Percentiles rank a stretch among this genome's conserved stretches.
phyloP scores from a whole-genome alignment of 2,797 vertebrate species.

The Coccyzus lansbergi region DNA sequence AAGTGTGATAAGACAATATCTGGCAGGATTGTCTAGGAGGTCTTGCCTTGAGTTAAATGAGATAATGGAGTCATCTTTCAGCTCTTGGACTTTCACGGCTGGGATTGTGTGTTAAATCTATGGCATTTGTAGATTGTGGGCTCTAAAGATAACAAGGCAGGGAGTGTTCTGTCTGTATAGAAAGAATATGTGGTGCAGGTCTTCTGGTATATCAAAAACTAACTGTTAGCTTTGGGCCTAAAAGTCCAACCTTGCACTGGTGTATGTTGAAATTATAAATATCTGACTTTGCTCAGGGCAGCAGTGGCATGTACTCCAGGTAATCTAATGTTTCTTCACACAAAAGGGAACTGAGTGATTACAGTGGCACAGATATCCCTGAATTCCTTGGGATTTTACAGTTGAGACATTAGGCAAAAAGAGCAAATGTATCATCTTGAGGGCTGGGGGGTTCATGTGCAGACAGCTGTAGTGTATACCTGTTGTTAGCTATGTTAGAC shows the following conservation, averaged over 20 bases:
- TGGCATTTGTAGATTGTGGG: not conserved
- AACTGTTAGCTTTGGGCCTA: not conserved
- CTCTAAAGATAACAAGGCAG: not conserved
- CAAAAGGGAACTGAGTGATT: not conserved
- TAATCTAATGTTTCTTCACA: not conserved
- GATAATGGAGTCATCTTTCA: not conserved
- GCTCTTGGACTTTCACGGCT: too few relatives aligned
- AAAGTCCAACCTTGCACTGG: not conserved
- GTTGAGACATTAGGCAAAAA: not conserved
- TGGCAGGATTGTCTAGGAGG: not conserved
- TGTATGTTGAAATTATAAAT: not conserved
- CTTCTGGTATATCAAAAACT: not conserved
- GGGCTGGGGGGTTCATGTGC: not conserved
- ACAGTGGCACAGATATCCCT: accelerated
- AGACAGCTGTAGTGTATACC: not conserved
- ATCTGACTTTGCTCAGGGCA: not conserved
- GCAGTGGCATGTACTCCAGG: not conserved
- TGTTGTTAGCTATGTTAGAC: not conserved
- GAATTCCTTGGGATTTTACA: not conserved
- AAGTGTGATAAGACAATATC: not conserved
- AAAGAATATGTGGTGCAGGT: not conserved
- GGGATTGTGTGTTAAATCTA: not conserved
- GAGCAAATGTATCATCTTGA: not conserved
- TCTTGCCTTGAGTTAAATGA: not conserved
- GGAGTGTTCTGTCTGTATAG: not conserved